These are phyloP conservation scores for Taurulus bubalis DNA, from an alignment of 2,113 vertebrate genomes.

Conservation along the genomic window DNA sequence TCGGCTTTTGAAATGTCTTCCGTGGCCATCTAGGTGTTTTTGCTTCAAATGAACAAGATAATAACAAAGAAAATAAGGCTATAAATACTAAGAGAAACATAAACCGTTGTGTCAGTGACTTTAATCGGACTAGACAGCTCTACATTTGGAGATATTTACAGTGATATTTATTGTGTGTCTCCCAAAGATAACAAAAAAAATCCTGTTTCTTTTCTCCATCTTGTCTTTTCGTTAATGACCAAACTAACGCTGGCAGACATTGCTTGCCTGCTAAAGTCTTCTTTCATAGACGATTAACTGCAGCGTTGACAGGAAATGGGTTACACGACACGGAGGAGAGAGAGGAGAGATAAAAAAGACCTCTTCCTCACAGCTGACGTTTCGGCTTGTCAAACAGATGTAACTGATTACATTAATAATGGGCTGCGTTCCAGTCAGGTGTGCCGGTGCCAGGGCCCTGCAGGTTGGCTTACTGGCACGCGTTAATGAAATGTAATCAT, in stretches of 20 bases:
- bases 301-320: slow-evolving; percentile 42
- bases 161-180: slow-evolving; percentile 12
- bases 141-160: slow-evolving; percentile 11
- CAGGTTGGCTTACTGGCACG: neutral
- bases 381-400: slow-evolving; percentile 42
- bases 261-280: slow-evolving; percentile 5
- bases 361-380: slow-evolving; percentile 32
- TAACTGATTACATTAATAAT: slow-evolving; percentile 47
- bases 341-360: neutral
- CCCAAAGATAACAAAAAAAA: slow-evolving; percentile 25
- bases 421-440: slow-evolving; percentile 30
- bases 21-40: neutral
- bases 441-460: neutral
- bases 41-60: neutral
- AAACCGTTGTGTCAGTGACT: neutral
- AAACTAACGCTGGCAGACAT: neutral
- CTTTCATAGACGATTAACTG: slow-evolving; percentile 40
- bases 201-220: neutral
- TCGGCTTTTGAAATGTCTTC: neutral
- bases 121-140: neutral
- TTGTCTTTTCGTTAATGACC: slow-evolving; percentile 8
- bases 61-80: neutral
- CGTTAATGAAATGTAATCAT: slow-evolving; percentile 23
- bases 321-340: slow-evolving; percentile 3
- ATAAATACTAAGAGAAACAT: slow-evolving; percentile 3